phyloP scores from a whole-genome alignment of 2,113 vertebrate species.

The Erythrocercus mccallii region DNA sequence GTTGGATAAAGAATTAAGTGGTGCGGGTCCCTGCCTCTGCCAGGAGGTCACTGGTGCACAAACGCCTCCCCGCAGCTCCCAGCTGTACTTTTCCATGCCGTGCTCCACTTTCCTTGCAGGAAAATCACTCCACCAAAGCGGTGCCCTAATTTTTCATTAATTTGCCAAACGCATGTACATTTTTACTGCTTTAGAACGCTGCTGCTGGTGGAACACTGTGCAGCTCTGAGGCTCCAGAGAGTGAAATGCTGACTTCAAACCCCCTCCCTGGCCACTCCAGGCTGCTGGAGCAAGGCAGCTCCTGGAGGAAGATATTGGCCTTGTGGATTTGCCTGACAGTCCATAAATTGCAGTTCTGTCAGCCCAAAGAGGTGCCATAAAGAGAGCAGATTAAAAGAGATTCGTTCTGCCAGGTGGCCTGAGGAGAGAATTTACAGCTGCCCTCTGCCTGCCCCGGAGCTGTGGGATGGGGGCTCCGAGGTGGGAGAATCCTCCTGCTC shows the following conservation, averaged over 20 bases:
- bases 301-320: background rate
- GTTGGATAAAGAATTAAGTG: rapidly evolving
- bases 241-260: background rate
- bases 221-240: background rate
- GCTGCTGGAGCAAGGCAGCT: background rate
- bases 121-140: background rate
- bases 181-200: background rate
- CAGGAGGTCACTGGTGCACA: rapidly evolving
- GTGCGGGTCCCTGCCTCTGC: rapidly evolving
- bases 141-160: background rate
- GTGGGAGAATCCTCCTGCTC: background rate
- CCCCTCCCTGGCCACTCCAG: rapidly evolving
- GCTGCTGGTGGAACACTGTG: background rate
- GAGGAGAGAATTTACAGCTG: background rate
- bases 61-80: rapidly evolving
- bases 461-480: background rate
- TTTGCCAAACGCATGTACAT: rapidly evolving
- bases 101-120: background rate
- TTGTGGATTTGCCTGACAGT: background rate
- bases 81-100: rapidly evolving
- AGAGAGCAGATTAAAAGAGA: slow-evolving; percentile 44
- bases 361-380: slow-evolving; percentile 24
- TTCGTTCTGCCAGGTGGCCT: slow-evolving; percentile 38
- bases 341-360: slow-evolving; percentile 22
- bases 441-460: rapidly evolving